Evolutionary conservation across 2,797 vertebrate species (phyloP).

Genomic region (Clarias laeviceps): DNA sequence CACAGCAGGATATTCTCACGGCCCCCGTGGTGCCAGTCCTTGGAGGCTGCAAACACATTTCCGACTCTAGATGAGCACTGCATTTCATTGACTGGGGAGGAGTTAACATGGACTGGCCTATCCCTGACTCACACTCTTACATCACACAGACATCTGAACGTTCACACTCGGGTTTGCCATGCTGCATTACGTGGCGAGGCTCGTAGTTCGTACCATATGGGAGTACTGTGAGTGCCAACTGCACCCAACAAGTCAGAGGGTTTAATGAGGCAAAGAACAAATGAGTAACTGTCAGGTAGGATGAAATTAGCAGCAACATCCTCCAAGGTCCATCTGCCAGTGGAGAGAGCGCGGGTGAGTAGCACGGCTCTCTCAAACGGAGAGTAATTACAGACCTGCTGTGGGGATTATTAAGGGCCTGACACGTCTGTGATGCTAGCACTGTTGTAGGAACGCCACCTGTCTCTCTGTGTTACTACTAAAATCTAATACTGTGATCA

Average conservation of each 20-base stretch:
- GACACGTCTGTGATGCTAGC: conserved; percentile 36
- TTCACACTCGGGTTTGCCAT: conserved; percentile 16
- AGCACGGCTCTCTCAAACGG: conserved; percentile 46
- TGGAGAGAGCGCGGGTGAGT: conserved; percentile 52
- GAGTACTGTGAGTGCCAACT: conserved; percentile 67
- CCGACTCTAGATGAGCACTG: conserved; percentile 31
- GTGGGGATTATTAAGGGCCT: conserved; percentile 60
- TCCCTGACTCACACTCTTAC: conserved; percentile 28
- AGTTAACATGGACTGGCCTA: conserved; percentile 6
- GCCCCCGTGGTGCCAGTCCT: conserved; percentile 99
- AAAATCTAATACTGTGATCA: conserved; percentile 33
- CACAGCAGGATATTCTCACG: conserved; percentile 97
- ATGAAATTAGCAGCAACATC: conserved; percentile 76
- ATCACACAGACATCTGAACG: conserved; percentile 32
- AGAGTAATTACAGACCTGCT: conserved; percentile 57
- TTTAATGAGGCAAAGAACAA: conserved; percentile 72
- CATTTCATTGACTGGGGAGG: conserved; percentile 28
- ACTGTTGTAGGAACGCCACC: conserved; percentile 42
- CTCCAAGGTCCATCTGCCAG: conserved; percentile 77
- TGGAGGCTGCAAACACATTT: conserved; percentile 80
- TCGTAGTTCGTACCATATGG: conserved; percentile 65
- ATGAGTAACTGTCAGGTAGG: conserved; percentile 73
- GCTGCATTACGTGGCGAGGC: conserved; percentile 49
- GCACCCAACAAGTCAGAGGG: conserved; percentile 64
- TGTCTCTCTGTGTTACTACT: conserved; percentile 40